Evolutionary conservation across 1,140 invertebrate genomes (phyloP), one percentile per base, ranked within the genome.

Genomic region (Triops cancriformis): DNA sequence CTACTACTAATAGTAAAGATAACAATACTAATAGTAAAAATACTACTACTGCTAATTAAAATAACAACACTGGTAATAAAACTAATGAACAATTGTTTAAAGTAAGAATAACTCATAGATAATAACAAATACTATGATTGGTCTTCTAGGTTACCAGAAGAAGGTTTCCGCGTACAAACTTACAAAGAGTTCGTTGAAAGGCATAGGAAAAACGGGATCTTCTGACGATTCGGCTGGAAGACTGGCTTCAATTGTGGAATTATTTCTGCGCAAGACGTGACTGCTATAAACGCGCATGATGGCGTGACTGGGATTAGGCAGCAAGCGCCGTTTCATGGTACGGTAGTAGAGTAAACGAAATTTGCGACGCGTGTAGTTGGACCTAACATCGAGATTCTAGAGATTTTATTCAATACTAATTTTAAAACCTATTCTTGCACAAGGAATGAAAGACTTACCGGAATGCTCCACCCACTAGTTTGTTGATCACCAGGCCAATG

Each of bases 401-500:
- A 37, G 18, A 23, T 18, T 14, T 11, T 74, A 18, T 9, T 72
- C 72, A 27, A 26, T 72, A 74, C 0, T 42, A 26, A n/a, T 26
- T 42, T 74, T 27, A 41, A n/a, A n/a, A 74, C 14, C 3, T n/a
- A 31, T n/a, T 74, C 42, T n/a, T n/a, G n/a, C n/a, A n/a, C 9
- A 42, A 0, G 37, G 37, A 42, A 76, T 14, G 12, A 41, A 45
- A 23, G 26, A 43, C 18, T 76, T 76, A 93, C 87, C 95, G 90
- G 85, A 97, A 99, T 31, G 95, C 96, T 75, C 96, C 96, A 31
- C 96, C 97, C 95, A 99, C 98, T 77, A 99, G 86, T 86, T 98
- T 97, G 83, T 98, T 97, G 80, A 98, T 94, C 28, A 97, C 96
- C 37, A 97, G 86, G 14, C 97, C 97, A 81, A 99, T 97, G 85